Percentiles rank a stretch among this genome's conserved stretches.
These are phyloP conservation scores for Lumbricus terrestris DNA, from an alignment of 2,888 invertebrate genomes.

Conservation along the genomic window DNA sequence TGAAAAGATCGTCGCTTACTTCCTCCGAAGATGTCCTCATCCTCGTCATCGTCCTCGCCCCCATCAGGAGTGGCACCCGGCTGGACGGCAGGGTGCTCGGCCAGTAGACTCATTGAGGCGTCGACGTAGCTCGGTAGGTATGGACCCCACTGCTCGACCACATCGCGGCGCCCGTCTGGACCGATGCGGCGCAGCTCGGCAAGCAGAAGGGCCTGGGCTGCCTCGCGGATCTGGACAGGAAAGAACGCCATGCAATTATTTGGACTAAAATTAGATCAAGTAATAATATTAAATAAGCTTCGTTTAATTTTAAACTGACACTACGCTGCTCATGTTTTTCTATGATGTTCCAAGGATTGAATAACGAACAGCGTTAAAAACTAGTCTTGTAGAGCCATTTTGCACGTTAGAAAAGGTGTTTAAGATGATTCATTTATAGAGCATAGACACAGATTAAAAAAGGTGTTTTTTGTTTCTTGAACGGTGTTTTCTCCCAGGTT, in stretches of 20 bases:
- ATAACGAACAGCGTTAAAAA: too few relatives aligned
- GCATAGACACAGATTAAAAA: too few relatives aligned
- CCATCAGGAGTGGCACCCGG: background rate
- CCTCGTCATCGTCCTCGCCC: constrained; percentile 34
- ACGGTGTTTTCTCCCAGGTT: too few relatives aligned
- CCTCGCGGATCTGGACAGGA: constrained; percentile 72
- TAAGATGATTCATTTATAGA: too few relatives aligned
- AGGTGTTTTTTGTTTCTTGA: too few relatives aligned
- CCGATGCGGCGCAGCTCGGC: constrained; percentile 88
- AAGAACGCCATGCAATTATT: background rate
- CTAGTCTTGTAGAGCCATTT: too few relatives aligned
- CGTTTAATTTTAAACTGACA: too few relatives aligned
- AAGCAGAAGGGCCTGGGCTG: constrained; percentile 88
- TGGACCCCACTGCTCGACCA: constrained; percentile 95
- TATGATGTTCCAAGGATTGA: too few relatives aligned
- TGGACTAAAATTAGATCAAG: too few relatives aligned
- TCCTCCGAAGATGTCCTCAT: constrained; percentile 36
- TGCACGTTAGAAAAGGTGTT: too few relatives aligned
- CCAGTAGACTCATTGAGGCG: constrained; percentile 58
- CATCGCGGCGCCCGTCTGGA: constrained; percentile 82
- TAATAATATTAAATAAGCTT: too few relatives aligned
- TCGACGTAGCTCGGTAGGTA: constrained; percentile 75
- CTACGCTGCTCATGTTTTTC: too few relatives aligned
- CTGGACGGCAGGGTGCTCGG: constrained; percentile 35
- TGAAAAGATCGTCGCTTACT: constrained; percentile 24